phyloP scores from a whole-genome alignment of 2,888 invertebrate genomes.

The Lithophane semibrunnea region DNA sequence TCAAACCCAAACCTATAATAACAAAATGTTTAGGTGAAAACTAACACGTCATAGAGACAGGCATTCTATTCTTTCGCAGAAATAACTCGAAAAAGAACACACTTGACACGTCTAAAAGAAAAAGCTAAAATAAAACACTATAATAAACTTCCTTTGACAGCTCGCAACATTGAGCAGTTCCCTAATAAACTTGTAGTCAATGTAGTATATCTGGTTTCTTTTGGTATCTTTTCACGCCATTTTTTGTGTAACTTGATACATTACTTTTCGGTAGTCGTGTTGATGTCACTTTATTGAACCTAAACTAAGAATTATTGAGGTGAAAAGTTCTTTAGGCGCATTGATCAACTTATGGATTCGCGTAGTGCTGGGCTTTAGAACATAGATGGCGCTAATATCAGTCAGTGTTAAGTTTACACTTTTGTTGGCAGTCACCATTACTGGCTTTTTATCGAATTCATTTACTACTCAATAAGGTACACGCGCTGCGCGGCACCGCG shows the following conservation, averaged over 20 bases:
- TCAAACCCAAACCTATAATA: neutral
- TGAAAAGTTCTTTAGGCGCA: too few relatives aligned
- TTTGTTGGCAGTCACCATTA: too few relatives aligned
- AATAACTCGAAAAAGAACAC: neutral
- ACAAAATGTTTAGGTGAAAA: neutral
- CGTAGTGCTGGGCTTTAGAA: too few relatives aligned
- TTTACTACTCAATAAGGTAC: too few relatives aligned
- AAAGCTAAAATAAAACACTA: conserved; percentile 23
- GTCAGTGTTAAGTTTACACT: too few relatives aligned
- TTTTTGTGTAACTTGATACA: conserved; percentile 60
- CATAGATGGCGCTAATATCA: too few relatives aligned
- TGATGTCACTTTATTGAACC: conserved; percentile 25
- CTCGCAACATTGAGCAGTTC: conserved; percentile 46
- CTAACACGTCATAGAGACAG: neutral
- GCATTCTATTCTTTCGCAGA: neutral
- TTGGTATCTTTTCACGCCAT: conserved; percentile 46
- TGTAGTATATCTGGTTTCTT: conserved; percentile 52
- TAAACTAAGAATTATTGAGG: neutral
- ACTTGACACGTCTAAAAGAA: conserved; percentile 8
- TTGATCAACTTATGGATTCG: too few relatives aligned
- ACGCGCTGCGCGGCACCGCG: too few relatives aligned
- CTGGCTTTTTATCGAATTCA: too few relatives aligned
- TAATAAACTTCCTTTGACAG: conserved; percentile 40
- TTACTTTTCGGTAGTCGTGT: conserved; percentile 39
- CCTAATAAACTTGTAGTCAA: conserved; percentile 49